phyloP scores from a whole-genome alignment of 2,113 vertebrate species.

The Sialia sialis region DNA sequence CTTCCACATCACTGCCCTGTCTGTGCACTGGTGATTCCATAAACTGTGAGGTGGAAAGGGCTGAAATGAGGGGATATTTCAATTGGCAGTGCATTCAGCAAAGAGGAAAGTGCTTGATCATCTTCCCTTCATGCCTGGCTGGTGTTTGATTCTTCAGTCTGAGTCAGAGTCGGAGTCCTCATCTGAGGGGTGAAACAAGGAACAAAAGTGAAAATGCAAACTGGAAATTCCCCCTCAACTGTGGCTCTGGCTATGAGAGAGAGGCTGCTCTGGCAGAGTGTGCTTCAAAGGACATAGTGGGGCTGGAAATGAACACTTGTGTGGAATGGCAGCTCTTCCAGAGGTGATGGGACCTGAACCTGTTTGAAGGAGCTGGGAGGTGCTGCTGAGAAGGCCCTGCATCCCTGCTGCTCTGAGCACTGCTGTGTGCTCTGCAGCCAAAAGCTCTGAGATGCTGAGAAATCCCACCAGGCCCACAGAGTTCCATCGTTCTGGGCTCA shows the following conservation, averaged over 20 bases:
- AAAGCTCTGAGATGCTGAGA: not conserved
- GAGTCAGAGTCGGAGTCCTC: conserved; percentile 84
- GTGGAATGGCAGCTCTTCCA: not conserved
- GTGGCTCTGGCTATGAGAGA: not conserved
- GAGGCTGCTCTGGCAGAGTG: not conserved
- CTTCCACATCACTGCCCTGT: not conserved
- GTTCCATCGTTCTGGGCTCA: not conserved
- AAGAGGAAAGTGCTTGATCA: not conserved
- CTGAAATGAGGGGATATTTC: not conserved
- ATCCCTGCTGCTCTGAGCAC: not conserved
- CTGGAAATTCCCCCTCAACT: not conserved
- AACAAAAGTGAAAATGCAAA: not conserved
- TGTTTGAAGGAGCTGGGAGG: not conserved
- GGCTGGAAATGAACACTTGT: not conserved
- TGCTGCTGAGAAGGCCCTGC: not conserved
- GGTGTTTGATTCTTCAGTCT: conserved; percentile 71
- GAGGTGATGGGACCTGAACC: not conserved
- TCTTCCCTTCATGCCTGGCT: not conserved
- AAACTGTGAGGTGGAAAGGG: not conserved
- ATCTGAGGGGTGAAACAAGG: conserved; percentile 70
- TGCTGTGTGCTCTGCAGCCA: not conserved
- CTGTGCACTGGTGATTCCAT: not conserved
- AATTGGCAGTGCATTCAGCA: not conserved
- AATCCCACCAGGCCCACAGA: not conserved
- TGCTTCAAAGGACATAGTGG: fast-evolving